Base-by-base conservation (phyloP, 1,140 invertebrate species). In the Zaprionus lachaisei region DNA sequence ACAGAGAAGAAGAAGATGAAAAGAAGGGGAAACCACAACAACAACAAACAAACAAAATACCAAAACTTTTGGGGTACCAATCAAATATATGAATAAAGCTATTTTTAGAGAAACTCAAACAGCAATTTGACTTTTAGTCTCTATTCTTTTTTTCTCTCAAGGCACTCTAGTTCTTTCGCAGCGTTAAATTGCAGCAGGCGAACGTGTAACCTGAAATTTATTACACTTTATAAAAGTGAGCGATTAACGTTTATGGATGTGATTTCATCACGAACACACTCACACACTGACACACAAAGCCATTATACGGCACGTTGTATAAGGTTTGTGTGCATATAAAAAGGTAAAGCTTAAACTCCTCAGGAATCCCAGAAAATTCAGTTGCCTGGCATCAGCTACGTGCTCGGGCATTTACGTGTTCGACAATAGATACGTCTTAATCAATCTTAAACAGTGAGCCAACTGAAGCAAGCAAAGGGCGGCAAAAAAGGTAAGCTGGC, bases 171-270 rank as follows among this genome's bases (percentile, higher is more conserved):
- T 44, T 77, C n/a, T 31, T n/a, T n/a, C 5, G 9, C 28, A 66
- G 81, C 64, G 60, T 79, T 78, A 81, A 84, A 81, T 72, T 78
- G 56, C 66, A 55, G 14, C 31, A 41, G n/a, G 26, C 24, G 28
- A 90, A 79, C 79, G 81, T 84, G 79, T 71, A 73, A 74, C 65
- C 63, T 70, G 54, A 77, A 90, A 90, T 90, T 90, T 90, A 90
- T 90, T 91, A 75, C 82, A 85, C 85, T 85, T 90, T 86, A 90
- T 90, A 90, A 91, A 91, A 81, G 63, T 81, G 82, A 85, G 86
- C 86, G 85, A 90, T 90, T 90, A 90, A 90, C 81, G 85, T 90
- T 90, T 91, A 91, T 90, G 89, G 81, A 90, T 90, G 85, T 82
- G 85, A 90, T 90, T 90, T 82, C 79, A 91, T 80, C 85, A 90